Evolutionary conservation across 2,113 vertebrate genomes (phyloP).

Genomic region (Tyrannus savana): DNA sequence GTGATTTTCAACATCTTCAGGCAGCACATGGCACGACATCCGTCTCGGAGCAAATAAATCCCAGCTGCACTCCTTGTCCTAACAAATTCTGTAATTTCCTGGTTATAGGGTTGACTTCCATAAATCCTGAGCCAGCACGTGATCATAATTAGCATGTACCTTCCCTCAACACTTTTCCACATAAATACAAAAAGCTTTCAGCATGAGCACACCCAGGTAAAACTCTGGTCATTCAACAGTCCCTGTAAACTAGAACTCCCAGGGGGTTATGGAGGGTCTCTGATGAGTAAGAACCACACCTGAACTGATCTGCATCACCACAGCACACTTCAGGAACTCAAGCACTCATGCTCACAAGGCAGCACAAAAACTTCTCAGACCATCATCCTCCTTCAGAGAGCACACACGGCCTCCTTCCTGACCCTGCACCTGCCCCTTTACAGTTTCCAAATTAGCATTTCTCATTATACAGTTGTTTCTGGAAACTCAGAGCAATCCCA

Average conservation of each 20-base stretch:
- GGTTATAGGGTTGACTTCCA: not conserved
- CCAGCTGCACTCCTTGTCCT: not conserved
- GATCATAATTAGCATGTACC: not conserved
- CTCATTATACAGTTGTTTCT: not conserved
- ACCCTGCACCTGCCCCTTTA: not conserved
- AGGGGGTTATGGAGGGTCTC: not conserved
- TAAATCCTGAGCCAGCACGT: not conserved
- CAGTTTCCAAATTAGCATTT: not conserved
- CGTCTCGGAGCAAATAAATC: not conserved
- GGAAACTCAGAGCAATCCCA: not conserved
- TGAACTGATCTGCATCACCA: not conserved
- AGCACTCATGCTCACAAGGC: not conserved
- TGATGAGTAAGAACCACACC: not conserved
- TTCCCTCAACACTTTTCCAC: not conserved
- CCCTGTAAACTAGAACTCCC: not conserved
- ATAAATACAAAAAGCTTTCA: not conserved
- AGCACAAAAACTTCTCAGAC: not conserved
- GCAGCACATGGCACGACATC: not conserved
- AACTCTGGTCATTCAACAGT: not conserved
- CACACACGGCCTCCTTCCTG: not conserved
- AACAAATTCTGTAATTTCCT: not conserved
- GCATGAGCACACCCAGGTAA: not conserved
- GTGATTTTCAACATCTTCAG: not conserved
- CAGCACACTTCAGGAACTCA: not conserved
- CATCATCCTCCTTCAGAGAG: not conserved